These are phyloP conservation scores for Brachionus manjavacas DNA, from an alignment of 1,140 invertebrate genomes.

Conservation along the genomic window DNA sequence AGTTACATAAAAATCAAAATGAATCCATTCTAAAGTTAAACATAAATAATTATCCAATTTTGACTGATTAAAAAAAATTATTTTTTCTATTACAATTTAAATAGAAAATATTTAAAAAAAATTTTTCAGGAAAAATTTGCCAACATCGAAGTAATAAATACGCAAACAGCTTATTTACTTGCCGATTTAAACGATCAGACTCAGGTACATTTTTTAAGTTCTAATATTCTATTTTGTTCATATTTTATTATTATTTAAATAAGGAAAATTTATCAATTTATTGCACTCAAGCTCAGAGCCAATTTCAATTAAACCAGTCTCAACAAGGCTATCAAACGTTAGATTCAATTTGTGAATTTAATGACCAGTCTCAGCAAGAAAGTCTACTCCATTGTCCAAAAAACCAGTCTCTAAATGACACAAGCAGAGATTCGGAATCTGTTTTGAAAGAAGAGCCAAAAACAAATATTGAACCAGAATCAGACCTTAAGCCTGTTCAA, in stretches of 20 bases:
- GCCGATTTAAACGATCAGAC: constrained; percentile 40
- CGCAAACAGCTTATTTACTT: constrained; percentile 32
- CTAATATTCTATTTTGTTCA: neutral
- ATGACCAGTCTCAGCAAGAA: neutral
- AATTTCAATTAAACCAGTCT: neutral
- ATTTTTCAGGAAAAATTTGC: neutral
- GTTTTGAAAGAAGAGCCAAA: neutral
- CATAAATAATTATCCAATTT: no score
- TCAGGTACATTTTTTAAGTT: neutral
- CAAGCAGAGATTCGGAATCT: neutral
- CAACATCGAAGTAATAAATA: constrained; percentile 26
- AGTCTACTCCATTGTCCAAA: neutral
- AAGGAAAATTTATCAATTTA: constrained; percentile 40
- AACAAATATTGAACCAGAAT: neutral
- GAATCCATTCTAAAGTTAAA: no score
- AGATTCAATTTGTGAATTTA: neutral
- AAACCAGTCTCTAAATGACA: neutral
- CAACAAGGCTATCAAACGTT: neutral
- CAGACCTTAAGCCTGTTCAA: neutral
- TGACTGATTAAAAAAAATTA: no score
- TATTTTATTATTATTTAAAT: neutral
- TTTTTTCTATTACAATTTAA: neutral
- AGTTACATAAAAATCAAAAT: no score
- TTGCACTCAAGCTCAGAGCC: constrained; percentile 1
- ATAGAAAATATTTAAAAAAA: neutral